These are phyloP conservation scores for Nothobranchius furzeri DNA, from an alignment of 2,113 vertebrate genomes.

Conservation along the genomic window DNA sequence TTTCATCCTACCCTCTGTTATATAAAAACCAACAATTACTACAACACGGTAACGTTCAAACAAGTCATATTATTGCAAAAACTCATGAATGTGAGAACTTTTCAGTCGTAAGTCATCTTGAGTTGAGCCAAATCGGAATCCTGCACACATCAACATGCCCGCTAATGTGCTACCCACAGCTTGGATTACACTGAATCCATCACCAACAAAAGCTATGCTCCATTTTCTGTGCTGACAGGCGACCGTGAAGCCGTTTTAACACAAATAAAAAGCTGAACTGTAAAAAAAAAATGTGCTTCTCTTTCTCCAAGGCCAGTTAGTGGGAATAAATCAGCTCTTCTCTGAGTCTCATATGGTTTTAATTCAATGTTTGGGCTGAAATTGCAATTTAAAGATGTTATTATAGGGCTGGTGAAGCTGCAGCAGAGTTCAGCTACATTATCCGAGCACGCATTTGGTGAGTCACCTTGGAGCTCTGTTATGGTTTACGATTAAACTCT, in stretches of 20 bases:
- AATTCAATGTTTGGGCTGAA: slow-evolving; percentile 41
- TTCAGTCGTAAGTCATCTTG: background rate
- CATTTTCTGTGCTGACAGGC: slow-evolving; percentile 3
- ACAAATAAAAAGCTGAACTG: slow-evolving; percentile 5
- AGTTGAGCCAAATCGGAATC: slow-evolving; percentile 1
- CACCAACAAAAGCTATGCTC: slow-evolving; percentile 7
- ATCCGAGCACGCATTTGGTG: slow-evolving; percentile 30
- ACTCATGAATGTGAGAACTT: background rate
- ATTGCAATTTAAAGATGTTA: slow-evolving; percentile 50
- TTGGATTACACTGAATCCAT: background rate
- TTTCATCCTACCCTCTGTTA: too few relatives aligned
- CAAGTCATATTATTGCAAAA: background rate
- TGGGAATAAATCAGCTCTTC: slow-evolving; percentile 34
- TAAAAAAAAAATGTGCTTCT: slow-evolving; percentile 27
- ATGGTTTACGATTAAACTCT: slow-evolving; percentile 9
- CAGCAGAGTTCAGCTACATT: slow-evolving; percentile 35
- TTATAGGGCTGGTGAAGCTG: slow-evolving; percentile 17
- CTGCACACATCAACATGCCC: background rate
- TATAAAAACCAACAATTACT: too few relatives aligned
- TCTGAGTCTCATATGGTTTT: slow-evolving; percentile 33
- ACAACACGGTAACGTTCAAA: background rate
- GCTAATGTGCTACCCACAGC: slow-evolving; percentile 2
- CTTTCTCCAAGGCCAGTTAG: slow-evolving; percentile 20
- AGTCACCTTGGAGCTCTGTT: slow-evolving; percentile 38
- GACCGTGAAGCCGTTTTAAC: slow-evolving; percentile 4